A percentile compares a stretch with the other conserved stretches of the same genome.
phyloP scores from a whole-genome alignment of 2,888 invertebrate species.

The Copidosoma aretas region DNA sequence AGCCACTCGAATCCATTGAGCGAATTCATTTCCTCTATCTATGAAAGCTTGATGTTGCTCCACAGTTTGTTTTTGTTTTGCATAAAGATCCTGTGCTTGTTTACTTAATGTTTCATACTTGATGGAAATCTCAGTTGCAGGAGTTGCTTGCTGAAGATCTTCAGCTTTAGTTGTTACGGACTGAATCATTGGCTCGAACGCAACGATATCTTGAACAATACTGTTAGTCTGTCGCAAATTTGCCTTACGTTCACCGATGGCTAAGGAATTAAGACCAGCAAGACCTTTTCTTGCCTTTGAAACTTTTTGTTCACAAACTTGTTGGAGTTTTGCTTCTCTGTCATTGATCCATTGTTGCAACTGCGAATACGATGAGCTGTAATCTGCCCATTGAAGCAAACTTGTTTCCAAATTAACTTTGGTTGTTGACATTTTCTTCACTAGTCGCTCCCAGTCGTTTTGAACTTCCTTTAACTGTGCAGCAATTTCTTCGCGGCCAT shows the following conservation, averaged over 20 bases:
- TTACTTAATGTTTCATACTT: constrained; percentile 90
- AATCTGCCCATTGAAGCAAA: constrained; percentile 93
- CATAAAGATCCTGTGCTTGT: constrained; percentile 88
- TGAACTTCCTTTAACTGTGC: constrained; percentile 87
- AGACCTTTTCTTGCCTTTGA: constrained; percentile 80
- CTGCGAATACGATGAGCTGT: constrained; percentile 90
- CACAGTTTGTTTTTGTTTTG: constrained; percentile 87
- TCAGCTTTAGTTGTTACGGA: constrained; percentile 93
- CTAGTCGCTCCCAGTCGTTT: constrained; percentile 89
- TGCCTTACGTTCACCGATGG: constrained; percentile 86
- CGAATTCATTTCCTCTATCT: constrained; percentile 89
- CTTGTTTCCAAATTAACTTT: constrained; percentile 91
- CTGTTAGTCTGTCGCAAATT: constrained; percentile 89
- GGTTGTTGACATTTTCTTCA: constrained; percentile 89
- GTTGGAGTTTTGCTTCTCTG: constrained; percentile 88
- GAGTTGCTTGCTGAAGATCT: constrained; percentile 87
- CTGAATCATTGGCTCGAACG: constrained; percentile 96
- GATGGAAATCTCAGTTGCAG: constrained; percentile 88
- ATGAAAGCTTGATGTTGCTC: constrained; percentile 91
- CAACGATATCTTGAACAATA: constrained; percentile 94
- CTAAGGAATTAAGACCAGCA: constrained; percentile 79
- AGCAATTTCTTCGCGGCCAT: constrained; percentile 87
- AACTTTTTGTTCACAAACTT: constrained; percentile 86
- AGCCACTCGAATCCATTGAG: constrained; percentile 90
- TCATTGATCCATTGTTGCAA: constrained; percentile 94